Base-by-base conservation (phyloP, 2,888 invertebrate species). In the Harpagoxenus sublaevis region DNA sequence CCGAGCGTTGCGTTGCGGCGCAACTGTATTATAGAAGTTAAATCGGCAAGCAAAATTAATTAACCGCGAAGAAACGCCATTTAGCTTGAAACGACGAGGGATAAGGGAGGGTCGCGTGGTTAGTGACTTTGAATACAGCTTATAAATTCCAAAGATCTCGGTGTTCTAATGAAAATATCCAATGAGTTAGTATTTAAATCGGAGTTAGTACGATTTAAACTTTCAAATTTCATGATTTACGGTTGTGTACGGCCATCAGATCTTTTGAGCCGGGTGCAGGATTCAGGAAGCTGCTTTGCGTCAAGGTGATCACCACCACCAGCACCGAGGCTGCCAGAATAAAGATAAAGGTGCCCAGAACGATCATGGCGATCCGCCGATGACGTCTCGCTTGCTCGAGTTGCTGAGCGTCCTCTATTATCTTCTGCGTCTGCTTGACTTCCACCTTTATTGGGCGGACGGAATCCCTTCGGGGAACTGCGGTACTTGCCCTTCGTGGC, bases 381-480 rank as follows among this genome's bases (percentile, higher is more conserved):
- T 97, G 96, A 86, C 97, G 96, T 71, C 97, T 96, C 91, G 97
- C 97, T 92, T 97, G 97, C 89, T 96, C 96, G 87, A 96, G 96
- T 86, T 96, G 96, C 55, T 94, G 95, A 2, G 91, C 88, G n/a
- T 88, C 86, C 42, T 90, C 87, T 60, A 95, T 86, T 88, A 96
- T 95, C 83, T 96, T 96, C 87, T 95, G 95, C 74, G 93, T 92
- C 88, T 95, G 95, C 77, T 88, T 87, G 15, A 86, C 84, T 35
- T 92, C 93, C 83, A 86, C 78, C 83, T 91, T 91, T 6, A 92
- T 79, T 4, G 93, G 93, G 9, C 92, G 91, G 35, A 97, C 97
- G 96, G 96, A 99, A 98, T 98, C 97, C 98, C 98, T 95, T 98
- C 98, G 95, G 97, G 98, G 93, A 0, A 89, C 84, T 1, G 90